Evolutionary conservation across 2,888 invertebrate genomes (phyloP), one percentile per base, ranked within the genome.

Genomic region (Sarcophaga carnaria): DNA sequence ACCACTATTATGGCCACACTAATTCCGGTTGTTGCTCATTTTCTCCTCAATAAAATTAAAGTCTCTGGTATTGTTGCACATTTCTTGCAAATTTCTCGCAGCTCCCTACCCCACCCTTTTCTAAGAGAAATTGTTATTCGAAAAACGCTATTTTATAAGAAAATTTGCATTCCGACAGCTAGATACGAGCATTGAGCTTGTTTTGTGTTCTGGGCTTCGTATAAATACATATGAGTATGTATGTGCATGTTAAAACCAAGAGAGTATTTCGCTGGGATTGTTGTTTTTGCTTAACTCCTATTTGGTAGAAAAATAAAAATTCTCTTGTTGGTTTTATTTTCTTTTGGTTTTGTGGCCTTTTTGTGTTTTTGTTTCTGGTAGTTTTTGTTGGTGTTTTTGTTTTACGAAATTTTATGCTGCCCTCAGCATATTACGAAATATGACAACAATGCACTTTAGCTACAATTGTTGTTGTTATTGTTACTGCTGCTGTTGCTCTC

Each of bases 391-490:
- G 66, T 72, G 75, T 37, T 72, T 66, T 80, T 75, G 25, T 83
- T 87, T 75, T 76, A 86, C 45, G 66, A 86, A 88, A 89, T 89
- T 75, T 86, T 86, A 88, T 89, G 90, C 92, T 91, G 90, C 88
- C 89, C 87, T 87, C 84, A 87, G 83, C 86, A 86, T 86, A 88
- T 92, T 92, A 91, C 92, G 92, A 92, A 92, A 92, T 90, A 92
- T 91, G 91, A 91, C 91, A 92, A 92, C 91, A 91, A 91, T 92
- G 92, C 92, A 92, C 91, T 88, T 85, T 89, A 63, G 71, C 80
- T 69, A 37, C 54, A 54, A 54, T 91, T 88, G 86, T 81, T 83
- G 80, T 82, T 87, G 80, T 83, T 37, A 47, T 79, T 79, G 63
- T 67, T 80, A 47, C 54, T 60, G 47, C 60, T 69, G 60, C 22